A percentile compares a stretch with the other conserved stretches of the same genome.
Evolutionary conservation across 1,140 invertebrate species (phyloP).

Genomic region (Aricia agestis): DNA sequence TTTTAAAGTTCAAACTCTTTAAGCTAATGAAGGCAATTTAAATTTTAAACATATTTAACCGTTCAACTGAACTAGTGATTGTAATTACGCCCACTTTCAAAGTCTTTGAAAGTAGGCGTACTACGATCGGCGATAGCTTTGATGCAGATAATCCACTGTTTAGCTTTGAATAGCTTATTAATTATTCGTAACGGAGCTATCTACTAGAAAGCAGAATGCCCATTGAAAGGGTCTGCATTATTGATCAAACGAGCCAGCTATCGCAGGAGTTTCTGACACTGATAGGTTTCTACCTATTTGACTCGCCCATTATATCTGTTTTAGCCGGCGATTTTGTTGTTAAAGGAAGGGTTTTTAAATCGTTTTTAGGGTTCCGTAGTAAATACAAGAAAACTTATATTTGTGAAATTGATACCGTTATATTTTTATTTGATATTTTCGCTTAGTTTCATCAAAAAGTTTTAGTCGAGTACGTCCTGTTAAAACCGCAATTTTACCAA

Average conservation of each 20-base stretch:
- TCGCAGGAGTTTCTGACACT: not conserved
- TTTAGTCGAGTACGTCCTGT: too few species aligned
- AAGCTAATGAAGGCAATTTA: too few species aligned
- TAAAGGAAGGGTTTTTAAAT: too few species aligned
- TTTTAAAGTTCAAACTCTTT: too few species aligned
- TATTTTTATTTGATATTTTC: too few species aligned
- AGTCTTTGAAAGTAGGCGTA: not conserved
- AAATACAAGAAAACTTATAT: too few species aligned
- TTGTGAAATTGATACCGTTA: too few species aligned
- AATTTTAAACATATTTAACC: too few species aligned
- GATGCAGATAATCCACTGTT: not conserved
- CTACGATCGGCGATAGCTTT: not conserved
- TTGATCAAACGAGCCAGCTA: constrained; percentile 1
- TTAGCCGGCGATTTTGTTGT: not conserved
- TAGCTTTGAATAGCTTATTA: constrained; percentile 3
- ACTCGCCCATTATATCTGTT: not conserved
- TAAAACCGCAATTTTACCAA: too few species aligned
- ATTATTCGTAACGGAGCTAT: constrained; percentile 3
- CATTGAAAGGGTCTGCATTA: not conserved
- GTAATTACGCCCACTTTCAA: not conserved
- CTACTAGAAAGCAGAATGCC: not conserved
- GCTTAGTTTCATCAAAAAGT: too few species aligned
- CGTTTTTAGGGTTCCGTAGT: too few species aligned
- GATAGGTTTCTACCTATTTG: not conserved
- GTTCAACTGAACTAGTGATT: too few species aligned